Percentiles rank a stretch among this genome's conserved stretches.
phyloP scores from a whole-genome alignment of 2,797 vertebrate species.

The Eptatretus atami region DNA sequence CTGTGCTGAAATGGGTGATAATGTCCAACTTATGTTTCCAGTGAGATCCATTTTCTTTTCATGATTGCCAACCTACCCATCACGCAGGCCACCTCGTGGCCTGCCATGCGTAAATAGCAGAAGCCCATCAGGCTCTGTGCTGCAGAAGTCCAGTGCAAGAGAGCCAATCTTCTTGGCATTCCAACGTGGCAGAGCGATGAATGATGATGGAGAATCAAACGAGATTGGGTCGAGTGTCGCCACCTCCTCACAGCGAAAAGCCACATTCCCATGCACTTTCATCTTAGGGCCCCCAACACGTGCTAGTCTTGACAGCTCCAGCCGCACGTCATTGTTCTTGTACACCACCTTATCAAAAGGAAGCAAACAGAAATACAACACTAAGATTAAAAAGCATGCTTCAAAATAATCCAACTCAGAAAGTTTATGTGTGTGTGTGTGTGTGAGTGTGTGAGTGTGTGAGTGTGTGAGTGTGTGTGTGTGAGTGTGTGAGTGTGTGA shows the following conservation, averaged over 20 bases:
- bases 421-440: background rate
- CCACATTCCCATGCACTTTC: conserved; percentile 47
- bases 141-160: conserved; percentile 68
- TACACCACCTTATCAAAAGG: conserved; percentile 39
- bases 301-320: conserved; percentile 58
- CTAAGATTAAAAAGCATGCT: too few relatives aligned
- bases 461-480: background rate
- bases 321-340: conserved; percentile 79
- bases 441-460: background rate
- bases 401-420: too few relatives aligned
- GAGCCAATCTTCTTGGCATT: conserved; percentile 47
- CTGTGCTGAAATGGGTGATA: too few relatives aligned
- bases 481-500: background rate
- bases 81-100: conserved; percentile 9
- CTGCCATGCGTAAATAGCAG: conserved; percentile 50
- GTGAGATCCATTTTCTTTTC: too few relatives aligned
- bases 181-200: conserved; percentile 42
- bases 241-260: conserved; percentile 54
- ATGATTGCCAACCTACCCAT: too few relatives aligned
- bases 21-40: too few relatives aligned
- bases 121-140: conserved; percentile 45
- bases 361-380: conserved; percentile 5
- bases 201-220: conserved; percentile 35
- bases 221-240: conserved; percentile 55
- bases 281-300: conserved; percentile 44